Evolutionary conservation across 2,888 invertebrate species (phyloP).

Genomic region (Crepidodera aurea): DNA sequence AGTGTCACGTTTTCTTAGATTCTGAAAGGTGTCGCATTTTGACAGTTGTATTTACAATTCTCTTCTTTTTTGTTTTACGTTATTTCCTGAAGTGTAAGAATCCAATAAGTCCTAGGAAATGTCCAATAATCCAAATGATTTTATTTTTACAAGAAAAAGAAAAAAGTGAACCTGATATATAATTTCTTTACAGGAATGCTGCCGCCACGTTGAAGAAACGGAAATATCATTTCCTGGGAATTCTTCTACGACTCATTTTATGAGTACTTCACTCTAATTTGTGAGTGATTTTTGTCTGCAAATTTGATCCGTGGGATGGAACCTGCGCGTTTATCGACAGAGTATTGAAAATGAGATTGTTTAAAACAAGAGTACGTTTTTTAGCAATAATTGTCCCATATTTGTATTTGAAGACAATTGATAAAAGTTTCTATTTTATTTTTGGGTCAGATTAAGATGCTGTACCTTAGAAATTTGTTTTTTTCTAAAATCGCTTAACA

Average conservation of each 20-base stretch:
- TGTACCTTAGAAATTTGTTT: no score
- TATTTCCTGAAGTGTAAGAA: no score
- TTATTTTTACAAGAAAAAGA: not conserved
- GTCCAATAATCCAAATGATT: not conserved
- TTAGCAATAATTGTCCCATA: constrained; percentile 38
- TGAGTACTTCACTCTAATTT: constrained; percentile 45
- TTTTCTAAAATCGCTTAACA: no score
- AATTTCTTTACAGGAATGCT: constrained; percentile 49
- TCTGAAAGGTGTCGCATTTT: not conserved
- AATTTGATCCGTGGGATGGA: constrained; percentile 53
- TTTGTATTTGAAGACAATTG: not conserved
- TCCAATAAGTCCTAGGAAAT: not conserved
- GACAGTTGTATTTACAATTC: no score
- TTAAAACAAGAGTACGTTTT: constrained; percentile 26
- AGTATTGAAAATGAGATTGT: constrained; percentile 27
- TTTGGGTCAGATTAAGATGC: no score
- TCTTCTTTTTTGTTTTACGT: no score
- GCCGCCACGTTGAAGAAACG: constrained; percentile 55
- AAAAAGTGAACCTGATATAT: not conserved
- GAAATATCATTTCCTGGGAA: constrained; percentile 33
- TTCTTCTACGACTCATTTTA: constrained; percentile 47
- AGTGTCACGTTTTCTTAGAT: not conserved
- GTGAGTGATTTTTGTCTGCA: constrained; percentile 47
- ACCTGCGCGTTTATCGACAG: constrained; percentile 45
- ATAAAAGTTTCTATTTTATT: no score